Evolutionary conservation across 2,113 vertebrate genomes (phyloP).

Genomic region (Phainopepla nitens): DNA sequence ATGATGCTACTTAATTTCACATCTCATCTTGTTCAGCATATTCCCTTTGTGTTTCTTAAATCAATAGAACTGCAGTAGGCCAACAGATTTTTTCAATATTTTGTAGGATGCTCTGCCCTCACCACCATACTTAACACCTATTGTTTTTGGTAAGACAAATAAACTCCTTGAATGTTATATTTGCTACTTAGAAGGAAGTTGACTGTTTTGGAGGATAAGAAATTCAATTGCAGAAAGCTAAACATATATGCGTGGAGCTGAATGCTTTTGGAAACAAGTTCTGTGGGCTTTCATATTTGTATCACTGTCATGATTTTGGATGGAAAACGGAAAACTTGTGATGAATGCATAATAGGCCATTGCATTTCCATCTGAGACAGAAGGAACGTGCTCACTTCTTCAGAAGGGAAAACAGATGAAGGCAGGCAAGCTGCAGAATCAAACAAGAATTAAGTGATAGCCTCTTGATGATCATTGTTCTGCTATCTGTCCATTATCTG

Average conservation of each 20-base stretch:
- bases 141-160: background rate
- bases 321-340: conserved; percentile 15
- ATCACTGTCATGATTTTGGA: conserved; percentile 38
- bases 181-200: background rate
- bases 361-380: conserved; percentile 31
- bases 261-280: conserved; percentile 12
- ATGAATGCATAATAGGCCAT: conserved; percentile 3
- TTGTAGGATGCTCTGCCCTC: conserved; percentile 10
- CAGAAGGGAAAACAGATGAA: conserved; percentile 47
- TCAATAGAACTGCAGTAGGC: conserved; percentile 18
- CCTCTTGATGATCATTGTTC: conserved; percentile 32
- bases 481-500: conserved; percentile 50
- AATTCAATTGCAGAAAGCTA: background rate
- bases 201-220: background rate
- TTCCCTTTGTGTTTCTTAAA: conserved; percentile 45
- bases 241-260: background rate
- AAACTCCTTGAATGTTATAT: background rate
- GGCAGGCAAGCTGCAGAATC: conserved; percentile 31
- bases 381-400: background rate
- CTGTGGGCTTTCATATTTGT: background rate
- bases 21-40: conserved; percentile 27
- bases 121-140: background rate
- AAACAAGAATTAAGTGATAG: conserved; percentile 41
- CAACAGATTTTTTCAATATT: conserved; percentile 38
- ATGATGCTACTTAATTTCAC: background rate